Conservation (phyloP, 1,140 invertebrate genomes). For the Pogonomyrmex barbatus region DNA sequence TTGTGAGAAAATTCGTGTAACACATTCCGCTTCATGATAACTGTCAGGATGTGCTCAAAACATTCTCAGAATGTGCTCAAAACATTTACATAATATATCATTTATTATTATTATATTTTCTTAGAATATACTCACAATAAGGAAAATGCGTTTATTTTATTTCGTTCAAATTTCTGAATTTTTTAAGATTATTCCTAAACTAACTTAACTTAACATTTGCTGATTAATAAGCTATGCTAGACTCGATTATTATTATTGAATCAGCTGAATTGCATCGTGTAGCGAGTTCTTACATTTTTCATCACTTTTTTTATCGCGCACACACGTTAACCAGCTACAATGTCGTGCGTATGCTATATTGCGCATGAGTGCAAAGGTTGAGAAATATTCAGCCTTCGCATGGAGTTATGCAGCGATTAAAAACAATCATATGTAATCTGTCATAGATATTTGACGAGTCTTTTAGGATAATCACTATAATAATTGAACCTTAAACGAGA, state of each 20-base stretch:
- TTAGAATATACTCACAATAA: too few species aligned
- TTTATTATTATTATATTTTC: too few species aligned
- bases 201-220: neutral
- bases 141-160: neutral
- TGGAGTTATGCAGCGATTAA: slow-evolving; percentile 17
- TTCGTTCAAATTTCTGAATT: neutral
- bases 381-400: slow-evolving; percentile 12
- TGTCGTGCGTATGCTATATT: slow-evolving; percentile 5
- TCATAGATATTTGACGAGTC: neutral
- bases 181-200: neutral
- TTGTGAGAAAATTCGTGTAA: too few species aligned
- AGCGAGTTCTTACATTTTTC: slow-evolving; percentile 19
- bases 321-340: neutral
- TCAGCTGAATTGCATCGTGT: neutral
- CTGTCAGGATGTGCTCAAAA: too few species aligned
- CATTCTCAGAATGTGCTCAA: too few species aligned
- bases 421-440: neutral
- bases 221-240: neutral
- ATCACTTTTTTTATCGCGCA: slow-evolving; percentile 3
- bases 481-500: neutral
- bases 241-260: neutral
- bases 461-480: slow-evolving; percentile 13
- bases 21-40: too few species aligned
- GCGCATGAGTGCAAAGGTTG: slow-evolving; percentile 49
- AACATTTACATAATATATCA: too few species aligned